phyloP scores from a whole-genome alignment of 2,888 invertebrate genomes.

The Xiphydria camelus region DNA sequence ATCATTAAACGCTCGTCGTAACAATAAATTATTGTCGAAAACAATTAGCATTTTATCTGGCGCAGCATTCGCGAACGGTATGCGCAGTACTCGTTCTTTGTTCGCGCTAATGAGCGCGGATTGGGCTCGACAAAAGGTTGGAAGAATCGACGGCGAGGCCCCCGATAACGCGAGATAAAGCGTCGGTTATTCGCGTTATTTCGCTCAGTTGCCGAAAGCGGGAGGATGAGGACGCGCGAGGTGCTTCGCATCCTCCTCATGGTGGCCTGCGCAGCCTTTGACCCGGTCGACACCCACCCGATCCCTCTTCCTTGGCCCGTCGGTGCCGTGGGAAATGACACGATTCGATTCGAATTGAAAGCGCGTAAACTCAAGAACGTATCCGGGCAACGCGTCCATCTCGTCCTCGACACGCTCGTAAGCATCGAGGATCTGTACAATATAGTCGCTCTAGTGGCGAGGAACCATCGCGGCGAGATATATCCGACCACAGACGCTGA shows the following conservation, averaged over 20 bases:
- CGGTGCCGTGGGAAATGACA: too few species aligned
- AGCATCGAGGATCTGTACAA: too few species aligned
- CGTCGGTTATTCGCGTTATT: not conserved
- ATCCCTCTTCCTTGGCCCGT: too few species aligned
- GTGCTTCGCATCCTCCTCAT: not conserved
- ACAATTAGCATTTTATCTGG: conserved; percentile 16
- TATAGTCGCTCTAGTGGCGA: too few species aligned
- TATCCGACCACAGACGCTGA: too few species aligned
- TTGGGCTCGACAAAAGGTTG: not conserved
- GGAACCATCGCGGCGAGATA: too few species aligned
- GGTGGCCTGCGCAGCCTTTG: not conserved
- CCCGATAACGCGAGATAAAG: not conserved
- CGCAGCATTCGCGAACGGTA: not conserved
- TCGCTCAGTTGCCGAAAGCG: not conserved
- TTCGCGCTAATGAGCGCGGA: not conserved
- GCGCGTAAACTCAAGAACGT: too few species aligned
- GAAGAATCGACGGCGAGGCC: not conserved
- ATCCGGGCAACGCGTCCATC: too few species aligned
- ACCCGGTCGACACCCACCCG: too few species aligned
- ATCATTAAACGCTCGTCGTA: not conserved
- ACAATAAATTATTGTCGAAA: conserved; percentile 18
- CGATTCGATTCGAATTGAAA: too few species aligned
- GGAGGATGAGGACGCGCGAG: conserved; percentile 4
- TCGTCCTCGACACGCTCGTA: too few species aligned
- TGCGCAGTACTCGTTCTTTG: conserved; percentile 1